These are phyloP conservation scores for Lepidurus couesii DNA, from an alignment of 1,140 invertebrate genomes.

Conservation along the genomic window DNA sequence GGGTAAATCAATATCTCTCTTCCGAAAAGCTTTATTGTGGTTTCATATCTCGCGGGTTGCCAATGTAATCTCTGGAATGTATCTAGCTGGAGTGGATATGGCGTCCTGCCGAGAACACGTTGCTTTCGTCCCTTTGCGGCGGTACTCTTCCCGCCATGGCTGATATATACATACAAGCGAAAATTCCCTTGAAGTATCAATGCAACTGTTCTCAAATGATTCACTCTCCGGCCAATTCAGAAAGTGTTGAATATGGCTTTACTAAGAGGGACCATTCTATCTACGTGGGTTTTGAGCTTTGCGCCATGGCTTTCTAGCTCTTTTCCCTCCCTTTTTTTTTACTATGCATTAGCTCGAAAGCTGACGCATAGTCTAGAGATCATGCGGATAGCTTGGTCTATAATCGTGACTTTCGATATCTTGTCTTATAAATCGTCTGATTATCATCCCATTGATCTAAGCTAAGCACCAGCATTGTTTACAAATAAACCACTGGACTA, in stretches of 20 bases:
- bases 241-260: not conserved
- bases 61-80: conserved; percentile 19
- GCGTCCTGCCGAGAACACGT: conserved; percentile 20
- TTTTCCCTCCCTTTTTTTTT: no score
- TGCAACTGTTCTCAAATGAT: conserved; percentile 4
- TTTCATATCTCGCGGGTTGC: conserved; percentile 21
- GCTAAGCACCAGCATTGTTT: not conserved
- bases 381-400: not conserved
- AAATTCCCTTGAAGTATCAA: not conserved
- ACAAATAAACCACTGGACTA: not conserved
- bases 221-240: not conserved
- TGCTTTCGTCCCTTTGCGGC: conserved; percentile 20
- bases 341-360: not conserved
- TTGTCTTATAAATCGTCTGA: not conserved
- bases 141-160: conserved; percentile 1
- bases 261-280: not conserved
- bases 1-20: not conserved
- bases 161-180: not conserved
- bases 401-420: conserved; percentile 1
- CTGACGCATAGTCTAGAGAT: not conserved
- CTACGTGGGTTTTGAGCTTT: not conserved
- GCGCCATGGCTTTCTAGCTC: not conserved
- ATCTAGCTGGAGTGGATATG: not conserved
- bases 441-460: not conserved
- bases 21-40: conserved; percentile 17